A percentile compares a stretch with the other conserved stretches of the same genome.
These are phyloP conservation scores for Acanthosepion esculentum DNA, from an alignment of 2,888 invertebrate genomes.

Conservation along the genomic window DNA sequence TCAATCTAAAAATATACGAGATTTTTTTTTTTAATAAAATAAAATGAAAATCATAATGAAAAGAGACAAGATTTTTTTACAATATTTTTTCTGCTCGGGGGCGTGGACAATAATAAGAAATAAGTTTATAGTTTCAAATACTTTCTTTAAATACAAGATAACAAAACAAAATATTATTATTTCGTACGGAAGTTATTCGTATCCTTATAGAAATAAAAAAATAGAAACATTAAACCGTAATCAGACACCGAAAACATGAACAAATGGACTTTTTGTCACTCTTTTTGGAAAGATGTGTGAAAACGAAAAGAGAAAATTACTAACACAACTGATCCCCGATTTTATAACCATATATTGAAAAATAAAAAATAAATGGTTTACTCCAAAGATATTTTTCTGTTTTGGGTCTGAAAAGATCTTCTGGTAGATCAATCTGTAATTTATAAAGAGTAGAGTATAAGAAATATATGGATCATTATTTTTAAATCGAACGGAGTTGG, in stretches of 20 bases:
- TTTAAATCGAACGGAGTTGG: background rate
- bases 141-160: no score
- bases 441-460: background rate
- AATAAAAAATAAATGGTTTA: background rate
- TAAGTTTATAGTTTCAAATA: background rate
- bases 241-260: background rate
- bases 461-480: background rate
- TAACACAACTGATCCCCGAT: background rate
- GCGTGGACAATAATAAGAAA: background rate
- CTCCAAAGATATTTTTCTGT: background rate
- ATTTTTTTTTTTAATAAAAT: no score
- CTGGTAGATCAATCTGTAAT: background rate
- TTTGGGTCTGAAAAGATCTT: background rate
- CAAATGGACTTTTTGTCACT: background rate
- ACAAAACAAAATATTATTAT: background rate
- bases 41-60: background rate
- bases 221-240: background rate
- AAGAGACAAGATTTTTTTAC: background rate
- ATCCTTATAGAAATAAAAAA: background rate
- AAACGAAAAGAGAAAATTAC: conserved; percentile 18
- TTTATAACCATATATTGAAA: background rate
- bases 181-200: background rate
- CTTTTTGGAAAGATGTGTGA: background rate
- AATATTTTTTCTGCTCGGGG: background rate
- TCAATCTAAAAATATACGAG: background rate